phyloP scores from a whole-genome alignment of 2,797 vertebrate genomes.

The Enoplosus armatus region DNA sequence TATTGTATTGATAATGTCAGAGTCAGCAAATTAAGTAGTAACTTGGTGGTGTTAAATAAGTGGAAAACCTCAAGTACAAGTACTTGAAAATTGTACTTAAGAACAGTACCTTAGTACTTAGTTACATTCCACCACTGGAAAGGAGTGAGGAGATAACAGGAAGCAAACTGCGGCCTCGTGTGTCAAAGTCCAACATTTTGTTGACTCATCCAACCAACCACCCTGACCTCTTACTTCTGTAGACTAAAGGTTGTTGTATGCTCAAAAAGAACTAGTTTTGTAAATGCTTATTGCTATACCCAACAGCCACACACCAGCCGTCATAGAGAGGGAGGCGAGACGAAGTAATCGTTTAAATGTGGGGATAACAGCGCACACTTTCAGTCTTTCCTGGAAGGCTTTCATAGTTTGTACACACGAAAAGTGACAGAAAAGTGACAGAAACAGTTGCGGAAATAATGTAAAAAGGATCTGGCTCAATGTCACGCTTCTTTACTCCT shows the following conservation, averaged over 20 bases:
- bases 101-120: no score
- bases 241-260: background rate
- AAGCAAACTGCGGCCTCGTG: background rate
- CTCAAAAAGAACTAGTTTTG: background rate
- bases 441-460: background rate
- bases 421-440: background rate
- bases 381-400: background rate
- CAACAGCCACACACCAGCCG: background rate
- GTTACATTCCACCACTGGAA: no score
- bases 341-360: background rate
- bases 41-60: no score
- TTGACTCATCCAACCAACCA: background rate
- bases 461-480: background rate
- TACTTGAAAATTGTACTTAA: no score
- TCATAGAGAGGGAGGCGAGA: background rate
- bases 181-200: conserved; percentile 9
- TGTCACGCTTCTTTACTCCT: background rate
- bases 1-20: no score
- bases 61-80: no score
- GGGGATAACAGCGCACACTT: background rate
- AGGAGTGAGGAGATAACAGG: background rate
- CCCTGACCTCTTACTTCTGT: background rate
- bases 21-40: no score
- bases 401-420: background rate
- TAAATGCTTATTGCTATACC: background rate